Evolutionary conservation across 2,888 invertebrate genomes (phyloP), one percentile per base, ranked within the genome.

Genomic region (Erebia palarica): DNA sequence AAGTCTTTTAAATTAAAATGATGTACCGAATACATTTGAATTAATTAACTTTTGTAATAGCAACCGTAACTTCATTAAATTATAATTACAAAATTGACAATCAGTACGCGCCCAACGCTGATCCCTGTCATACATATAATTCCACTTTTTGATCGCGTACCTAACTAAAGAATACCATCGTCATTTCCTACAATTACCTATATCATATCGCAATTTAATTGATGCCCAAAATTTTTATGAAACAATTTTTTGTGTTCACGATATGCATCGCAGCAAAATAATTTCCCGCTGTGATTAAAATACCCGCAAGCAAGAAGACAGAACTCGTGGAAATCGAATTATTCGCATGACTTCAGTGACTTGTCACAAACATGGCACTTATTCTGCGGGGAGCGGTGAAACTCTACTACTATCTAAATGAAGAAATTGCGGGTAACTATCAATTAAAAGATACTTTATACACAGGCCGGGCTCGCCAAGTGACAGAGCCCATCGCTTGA

Each of bases 361-460:
- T 60, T 11, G 5, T 5, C 16, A 16, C 44, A 47, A 75, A 68
- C 69, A 92, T 91, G 91, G 86, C 91, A 14, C 83, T 90, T 1
- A 86, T 91, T 76, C 70, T 91, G 51, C 82, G 77, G 74, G 86
- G 86, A 72, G 83, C 84, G 51, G 79, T 88, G 69, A 85, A 83
- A 77, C 82, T 89, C 71, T 91, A 90, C 77, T 85, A 88, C 74
- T 89, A 86, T 76, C 81, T 91, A 65, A 91, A 91, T 77, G 90
- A 91, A 57, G 90, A 91, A n/a, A 88, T 91, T 72, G 77, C 83
- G 68, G 91, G 91, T 91, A 81, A 77, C 77, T 76, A 66, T 27
- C 42, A 27, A 47, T 49, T 18, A 18, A 16, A 53, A 14, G 8
- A 53, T 9, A 18, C 14, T 16, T 1, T 7, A 36, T 36, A 36